Base-by-base conservation (phyloP, 2,113 vertebrate genomes). In the Isurus oxyrinchus region DNA sequence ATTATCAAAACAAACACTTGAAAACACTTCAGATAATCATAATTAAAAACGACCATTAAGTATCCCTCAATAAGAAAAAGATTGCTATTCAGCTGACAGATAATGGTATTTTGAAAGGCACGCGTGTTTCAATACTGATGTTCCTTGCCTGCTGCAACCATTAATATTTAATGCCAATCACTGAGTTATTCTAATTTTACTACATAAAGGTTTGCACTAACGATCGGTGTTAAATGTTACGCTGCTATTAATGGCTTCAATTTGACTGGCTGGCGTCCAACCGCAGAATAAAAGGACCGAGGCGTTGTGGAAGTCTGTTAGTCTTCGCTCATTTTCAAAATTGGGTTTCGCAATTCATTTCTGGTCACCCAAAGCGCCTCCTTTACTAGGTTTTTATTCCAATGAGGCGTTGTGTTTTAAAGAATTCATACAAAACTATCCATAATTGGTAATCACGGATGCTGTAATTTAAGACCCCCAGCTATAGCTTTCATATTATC, bases 361-460 rank as follows among this genome's bases (percentile, higher is more conserved):
- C 96, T 96, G 55, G 44, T 90, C 76, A 49, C 88, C 96, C 84
- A 96, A 96, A 96, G 88, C 94, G 44, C 55, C 69, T 96, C 98
- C 98, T 98, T 98, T 96, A 97, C 97, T 97, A 98, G 98, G 98
- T 98, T 98, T 98, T 97, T 98, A 98, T 97, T 98, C 97, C 98
- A 98, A 97, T 72, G 97, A 98, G 98, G 98, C 98, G 98, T 98
- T 98, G 97, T 97, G 97, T 97, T 97, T 97, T 97, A 97, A 98
- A 98, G 98, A 98, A 98, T 98, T 99, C 98, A 99, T 98, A 99
- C 98, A 98, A 98, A 99, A 98, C 98, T 98, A 97, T 97, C 97
- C 97, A 98, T 99, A 99, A 99, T 98, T 99, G 98, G 98, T 98
- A 98, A 98, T 98, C 98, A 97, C 98, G 98, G 98, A 98, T 97